phyloP scores from a whole-genome alignment of 2,113 vertebrate genomes.

The Falco punctatus region DNA sequence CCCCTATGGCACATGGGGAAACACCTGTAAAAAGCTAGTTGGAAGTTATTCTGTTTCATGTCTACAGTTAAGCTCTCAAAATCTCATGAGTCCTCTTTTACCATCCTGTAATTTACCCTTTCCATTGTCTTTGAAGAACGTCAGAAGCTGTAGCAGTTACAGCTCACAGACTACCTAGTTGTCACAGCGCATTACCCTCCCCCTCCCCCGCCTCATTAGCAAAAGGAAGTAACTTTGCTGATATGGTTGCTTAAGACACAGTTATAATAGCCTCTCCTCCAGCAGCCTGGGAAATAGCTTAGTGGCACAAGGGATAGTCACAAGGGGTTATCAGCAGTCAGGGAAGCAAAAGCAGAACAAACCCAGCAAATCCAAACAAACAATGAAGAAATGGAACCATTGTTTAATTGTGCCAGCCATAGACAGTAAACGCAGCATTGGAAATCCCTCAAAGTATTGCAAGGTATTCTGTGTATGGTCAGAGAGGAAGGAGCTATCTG shows the following conservation, averaged over 20 bases:
- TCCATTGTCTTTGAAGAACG: constrained; percentile 26
- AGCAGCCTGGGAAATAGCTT: constrained; percentile 14
- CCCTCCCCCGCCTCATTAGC: neutral
- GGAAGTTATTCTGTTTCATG: neutral
- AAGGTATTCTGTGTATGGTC: neutral
- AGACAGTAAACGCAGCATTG: neutral
- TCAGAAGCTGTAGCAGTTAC: neutral
- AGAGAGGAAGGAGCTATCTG: neutral
- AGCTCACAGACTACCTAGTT: neutral
- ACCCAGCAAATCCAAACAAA: neutral
- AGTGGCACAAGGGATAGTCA: neutral
- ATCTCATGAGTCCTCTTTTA: constrained; percentile 5
- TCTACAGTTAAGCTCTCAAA: constrained; percentile 1
- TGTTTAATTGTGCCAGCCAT: neutral
- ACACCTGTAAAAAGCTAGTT: constrained; percentile 4
- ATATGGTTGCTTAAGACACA: neutral
- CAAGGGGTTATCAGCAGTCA: constrained; percentile 9
- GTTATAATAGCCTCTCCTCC: neutral
- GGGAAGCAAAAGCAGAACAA: constrained; percentile 24
- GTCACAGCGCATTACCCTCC: neutral
- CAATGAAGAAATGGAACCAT: neutral
- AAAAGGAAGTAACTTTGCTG: constrained; percentile 32
- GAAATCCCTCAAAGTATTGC: neutral
- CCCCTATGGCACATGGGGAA: neutral
- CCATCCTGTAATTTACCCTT: constrained; percentile 34